Base-by-base conservation (phyloP, 2,797 vertebrate species). In the Salmo trutta region DNA sequence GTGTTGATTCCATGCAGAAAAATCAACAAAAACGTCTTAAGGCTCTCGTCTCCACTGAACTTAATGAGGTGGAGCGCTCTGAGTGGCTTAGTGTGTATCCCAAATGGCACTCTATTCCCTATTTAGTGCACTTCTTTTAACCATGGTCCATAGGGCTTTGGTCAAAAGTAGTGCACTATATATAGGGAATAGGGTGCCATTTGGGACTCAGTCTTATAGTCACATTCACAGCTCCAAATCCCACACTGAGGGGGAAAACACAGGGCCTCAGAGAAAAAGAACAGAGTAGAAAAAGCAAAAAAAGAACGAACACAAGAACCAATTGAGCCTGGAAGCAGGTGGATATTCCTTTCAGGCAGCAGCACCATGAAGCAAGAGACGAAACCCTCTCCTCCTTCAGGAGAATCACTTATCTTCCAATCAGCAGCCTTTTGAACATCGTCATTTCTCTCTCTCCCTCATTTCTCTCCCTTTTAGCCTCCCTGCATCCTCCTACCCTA, bases 341-440 rank as follows among this genome's bases (percentile, higher is more conserved):
- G 78, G 78, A 59, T 77, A 71, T 59, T 77, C 78, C 78, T 80
- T 80, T 83, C 82, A 83, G 56, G 52, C 73, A 41, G 68, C 19
- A 59, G 56, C n/a, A 21, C 7, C n/a, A 24, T 31, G 81, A 86
- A 79, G 85, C 84, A 75, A 79, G 79, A 81, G 85, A 82, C 79
- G 89, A 90, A 54, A 72, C 79, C 75, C 56, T 83, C 77, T 83
- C 78, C 78, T 83, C 78, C 75, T 75, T 71, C 81, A 79, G 80
- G 81, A 71, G 76, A 75, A 83, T 77, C 82, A 83, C 75, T 83
- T 80, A 83, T 83, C 78, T 80, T 76, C 56, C 75, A 83, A 83
- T 83, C 82, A 83, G 82, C 52, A 29, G 52, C 69, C 78, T 83
- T 80, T 83, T 83, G 75, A 80, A 83, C 74, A 31, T 31, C 54